Conservation (phyloP, 2,113 vertebrate species). For the Lota lota region DNA sequence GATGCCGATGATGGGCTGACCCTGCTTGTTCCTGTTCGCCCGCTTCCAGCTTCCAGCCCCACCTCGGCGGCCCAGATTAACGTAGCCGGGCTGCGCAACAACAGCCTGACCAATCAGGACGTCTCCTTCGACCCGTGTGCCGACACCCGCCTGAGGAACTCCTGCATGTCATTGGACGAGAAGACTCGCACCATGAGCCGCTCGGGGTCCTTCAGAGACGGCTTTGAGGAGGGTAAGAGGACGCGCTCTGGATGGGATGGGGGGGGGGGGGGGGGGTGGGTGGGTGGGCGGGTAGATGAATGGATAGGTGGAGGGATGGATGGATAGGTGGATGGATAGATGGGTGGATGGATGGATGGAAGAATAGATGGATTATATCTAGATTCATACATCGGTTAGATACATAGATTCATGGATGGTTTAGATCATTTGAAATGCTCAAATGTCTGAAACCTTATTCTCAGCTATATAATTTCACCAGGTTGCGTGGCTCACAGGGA, state of each 20-base stretch:
- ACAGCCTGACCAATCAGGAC: conserved; percentile 91
- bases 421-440: no score
- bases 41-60: conserved; percentile 79
- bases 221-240: conserved; percentile 93
- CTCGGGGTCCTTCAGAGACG: conserved; percentile 95
- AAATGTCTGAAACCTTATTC: not conserved
- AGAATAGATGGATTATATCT: no score
- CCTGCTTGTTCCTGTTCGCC: not conserved
- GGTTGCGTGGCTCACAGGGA: not conserved
- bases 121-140: conserved; percentile 79
- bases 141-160: conserved; percentile 90
- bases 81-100: conserved; percentile 84
- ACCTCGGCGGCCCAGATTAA: conserved; percentile 87
- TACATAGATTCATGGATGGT: no score
- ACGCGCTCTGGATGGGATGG: not conserved
- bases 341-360: no score
- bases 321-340: no score
- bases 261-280: not conserved
- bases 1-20: not conserved
- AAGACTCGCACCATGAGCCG: conserved; percentile 95
- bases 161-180: conserved; percentile 95
- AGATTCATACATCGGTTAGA: not conserved
- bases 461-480: not conserved
- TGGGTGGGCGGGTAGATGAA: not conserved
- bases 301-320: not conserved